A percentile compares a stretch with the other conserved stretches of the same genome.
Conservation (phyloP, 2,113 vertebrate species). For the Hystrix cristata region DNA sequence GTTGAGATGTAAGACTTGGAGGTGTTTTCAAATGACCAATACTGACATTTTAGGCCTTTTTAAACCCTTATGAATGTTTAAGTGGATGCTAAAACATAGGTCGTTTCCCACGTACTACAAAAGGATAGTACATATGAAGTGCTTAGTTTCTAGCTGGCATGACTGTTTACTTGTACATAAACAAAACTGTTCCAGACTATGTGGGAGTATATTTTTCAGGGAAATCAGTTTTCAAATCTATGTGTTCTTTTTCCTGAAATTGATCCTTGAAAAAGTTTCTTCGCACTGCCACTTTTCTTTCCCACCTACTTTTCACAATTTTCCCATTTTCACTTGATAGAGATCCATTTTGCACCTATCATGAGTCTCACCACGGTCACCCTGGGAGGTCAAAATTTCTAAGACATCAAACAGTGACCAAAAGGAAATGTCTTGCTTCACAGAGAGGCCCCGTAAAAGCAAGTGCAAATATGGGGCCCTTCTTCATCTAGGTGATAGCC, state of each 20-base stretch:
- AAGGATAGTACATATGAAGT: background rate
- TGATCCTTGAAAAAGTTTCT: background rate
- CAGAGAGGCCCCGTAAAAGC: background rate
- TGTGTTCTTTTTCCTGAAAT: conserved; percentile 2
- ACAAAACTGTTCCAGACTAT: background rate
- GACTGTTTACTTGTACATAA: background rate
- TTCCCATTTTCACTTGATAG: background rate
- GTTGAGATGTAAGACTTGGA: background rate
- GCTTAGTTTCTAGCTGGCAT: background rate
- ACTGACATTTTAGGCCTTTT: background rate
- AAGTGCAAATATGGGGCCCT: background rate
- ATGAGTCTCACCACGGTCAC: background rate
- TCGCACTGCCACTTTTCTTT: background rate
- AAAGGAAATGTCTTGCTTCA: background rate
- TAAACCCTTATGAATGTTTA: background rate
- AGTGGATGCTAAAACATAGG: background rate
- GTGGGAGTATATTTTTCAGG: background rate
- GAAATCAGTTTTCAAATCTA: conserved; percentile 22
- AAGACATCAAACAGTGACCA: background rate
- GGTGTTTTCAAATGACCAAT: background rate
- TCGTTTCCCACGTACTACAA: background rate
- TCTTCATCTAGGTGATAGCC: background rate
- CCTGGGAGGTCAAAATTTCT: background rate
- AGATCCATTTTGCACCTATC: background rate
- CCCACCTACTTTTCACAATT: background rate